Base-by-base conservation (phyloP, 92 coral and sea anemone species). In the Galaxea fascicularis region DNA sequence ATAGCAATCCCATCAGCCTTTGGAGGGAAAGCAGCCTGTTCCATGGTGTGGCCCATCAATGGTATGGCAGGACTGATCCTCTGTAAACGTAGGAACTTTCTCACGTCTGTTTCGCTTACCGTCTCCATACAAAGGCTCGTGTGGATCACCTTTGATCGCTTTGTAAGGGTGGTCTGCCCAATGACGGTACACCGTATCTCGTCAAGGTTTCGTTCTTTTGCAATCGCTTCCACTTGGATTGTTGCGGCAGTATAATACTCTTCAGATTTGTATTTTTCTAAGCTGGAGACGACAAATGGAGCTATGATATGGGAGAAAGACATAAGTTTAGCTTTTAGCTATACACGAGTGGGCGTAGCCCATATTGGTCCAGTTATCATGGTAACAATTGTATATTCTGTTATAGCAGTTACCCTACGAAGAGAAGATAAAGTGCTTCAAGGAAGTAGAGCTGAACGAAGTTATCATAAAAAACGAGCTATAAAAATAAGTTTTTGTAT, bases 91-190 rank as follows among this genome's bases (percentile, higher is more conserved):
- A 0, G 0, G 8, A 28, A 28, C 71, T 65, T 65, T 65, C 21
- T 65, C 7, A 6, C 20, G 0, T 0, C 8, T 26, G 70, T 65
- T 12, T 65, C 70, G 13, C 39, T 65, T 27, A 4, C 14, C 9
- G 70, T 65, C 13, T 65, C 70, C 1, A 28, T 15, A 22, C 54
- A 49, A 20, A 71, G 57, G 4, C 57, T 71, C 8, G 30, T 71
- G 6, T 71, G 75, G 75, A 44, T 71, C 20, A 56, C 75, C 20
- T 0, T 71, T 5, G 75, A 71, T 44, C 75, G 75, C 1, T 71
- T 71, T 45, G 25, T 71, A 26, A 56, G 54, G 8, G 75, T 71
- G 7, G 57, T 22, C 4, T 44, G 20, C 0, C 22, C 31, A 10
- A 65, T 65, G 70, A 65, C 24, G 27, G 10, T 29, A 13, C 26